These are phyloP conservation scores for Fregetta grallaria DNA, from an alignment of 2,113 vertebrate species.

Conservation along the genomic window DNA sequence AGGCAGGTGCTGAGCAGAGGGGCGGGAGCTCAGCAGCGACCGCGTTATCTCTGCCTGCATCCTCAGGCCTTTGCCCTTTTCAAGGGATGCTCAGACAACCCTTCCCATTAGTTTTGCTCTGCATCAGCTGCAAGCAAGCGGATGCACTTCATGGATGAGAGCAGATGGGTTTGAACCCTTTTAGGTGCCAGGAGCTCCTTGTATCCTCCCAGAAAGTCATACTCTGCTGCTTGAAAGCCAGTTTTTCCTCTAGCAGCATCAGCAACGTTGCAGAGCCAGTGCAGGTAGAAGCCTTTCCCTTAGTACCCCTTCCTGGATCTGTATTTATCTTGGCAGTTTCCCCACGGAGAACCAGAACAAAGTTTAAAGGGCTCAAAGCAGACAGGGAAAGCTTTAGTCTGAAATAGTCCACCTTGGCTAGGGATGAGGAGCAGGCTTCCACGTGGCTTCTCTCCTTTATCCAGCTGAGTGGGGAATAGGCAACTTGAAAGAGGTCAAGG, in stretches of 20 bases:
- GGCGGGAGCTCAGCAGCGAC: not conserved
- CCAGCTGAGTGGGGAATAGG: not conserved
- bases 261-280: not conserved
- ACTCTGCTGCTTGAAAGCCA: not conserved
- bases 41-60: not conserved
- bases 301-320: not conserved
- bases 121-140: not conserved
- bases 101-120: not conserved
- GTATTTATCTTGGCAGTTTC: conserved; percentile 23
- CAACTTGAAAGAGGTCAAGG: conserved; percentile 36
- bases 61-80: not conserved
- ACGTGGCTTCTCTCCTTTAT: not conserved
- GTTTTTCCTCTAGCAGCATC: not conserved
- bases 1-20: not conserved
- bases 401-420: not conserved
- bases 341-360: conserved; percentile 22
- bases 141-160: not conserved
- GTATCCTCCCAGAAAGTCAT: not conserved
- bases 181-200: not conserved
- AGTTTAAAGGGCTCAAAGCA: conserved; percentile 22
- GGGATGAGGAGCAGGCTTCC: not conserved
- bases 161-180: not conserved
- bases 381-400: conserved; percentile 9
- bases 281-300: not conserved
- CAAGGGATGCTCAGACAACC: not conserved